Base-by-base conservation (phyloP, 2,113 vertebrate genomes). In the Tachycineta bicolor region DNA sequence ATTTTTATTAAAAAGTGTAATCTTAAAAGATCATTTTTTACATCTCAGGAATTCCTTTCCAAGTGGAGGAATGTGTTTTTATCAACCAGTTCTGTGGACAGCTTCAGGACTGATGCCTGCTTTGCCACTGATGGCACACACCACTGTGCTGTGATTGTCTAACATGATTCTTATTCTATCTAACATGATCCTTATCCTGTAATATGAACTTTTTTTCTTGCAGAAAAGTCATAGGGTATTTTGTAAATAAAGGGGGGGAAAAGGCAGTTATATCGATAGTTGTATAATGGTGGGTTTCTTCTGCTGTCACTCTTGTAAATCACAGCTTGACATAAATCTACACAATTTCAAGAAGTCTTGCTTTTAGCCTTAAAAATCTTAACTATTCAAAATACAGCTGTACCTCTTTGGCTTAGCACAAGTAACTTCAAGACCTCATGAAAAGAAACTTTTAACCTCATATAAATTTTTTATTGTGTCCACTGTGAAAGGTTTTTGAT, bases 401-500 rank as follows among this genome's bases (percentile, higher is more conserved):
- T 63, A 77, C 68, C 39, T 96, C 19, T 80, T 94, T 86, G 87
- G 24, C 49, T 90, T 83, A 88, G 67, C 23, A 76, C 28, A 76
- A 82, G 23, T 70, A 83, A 17, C 59, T 86, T 78, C 64, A 81
- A 74, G 56, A 83, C 65, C 41, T 39, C n/a, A 47, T 24, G 18
- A 71, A 15, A 14, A 84, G 29, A 89, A 92, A 31, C 28, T 89
- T 93, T 70, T 74, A 31, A 52, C 39, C 24, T 84, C 41, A 52
- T 34, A 84, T 70, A 88, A 88, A 86, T 90, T 90, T 93, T 94
- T 82, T 44, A 52, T 87, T 94, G 46, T 95, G 65, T 89, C 53
- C 50, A 24, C 9, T 37, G 46, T 77, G 82, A 94, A 88, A 88
- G n/a, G 11, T 44, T 96, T 85, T 88, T 86, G 81, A 94, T 92